A percentile compares a stretch with the other conserved stretches of the same genome.
Conservation (phyloP, 2,797 vertebrate genomes). For the Picus viridis region DNA sequence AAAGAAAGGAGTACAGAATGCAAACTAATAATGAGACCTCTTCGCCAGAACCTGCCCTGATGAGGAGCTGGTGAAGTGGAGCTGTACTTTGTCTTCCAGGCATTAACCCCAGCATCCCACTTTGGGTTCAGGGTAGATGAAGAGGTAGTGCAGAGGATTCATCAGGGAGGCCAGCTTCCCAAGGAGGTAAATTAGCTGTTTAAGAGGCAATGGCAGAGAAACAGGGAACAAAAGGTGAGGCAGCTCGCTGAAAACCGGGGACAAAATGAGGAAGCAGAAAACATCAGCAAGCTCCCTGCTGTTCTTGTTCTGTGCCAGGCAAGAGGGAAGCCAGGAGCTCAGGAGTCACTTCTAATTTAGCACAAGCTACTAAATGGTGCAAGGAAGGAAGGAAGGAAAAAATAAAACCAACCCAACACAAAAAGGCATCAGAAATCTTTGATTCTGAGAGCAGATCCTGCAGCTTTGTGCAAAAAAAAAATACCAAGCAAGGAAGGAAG, state of each 20-base stretch:
- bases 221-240: constrained; percentile 36
- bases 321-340: constrained; percentile 15
- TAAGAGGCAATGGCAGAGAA: constrained; percentile 11
- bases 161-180: not conserved
- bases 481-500: not conserved
- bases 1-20: constrained; percentile 10
- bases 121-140: not conserved
- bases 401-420: not conserved
- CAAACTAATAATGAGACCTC: not conserved
- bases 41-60: not conserved
- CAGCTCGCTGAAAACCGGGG: constrained; percentile 2
- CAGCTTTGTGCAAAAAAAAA: not conserved
- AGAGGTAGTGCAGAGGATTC: not conserved
- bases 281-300: not conserved
- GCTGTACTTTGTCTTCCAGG: not conserved
- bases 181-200: not conserved
- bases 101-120: not conserved
- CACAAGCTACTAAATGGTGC: not conserved
- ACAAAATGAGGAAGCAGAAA: constrained; percentile 27
- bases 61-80: not conserved
- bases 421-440: constrained; percentile 18
- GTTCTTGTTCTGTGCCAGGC: constrained; percentile 1
- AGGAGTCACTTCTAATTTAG: constrained; percentile 18
- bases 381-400: not conserved
- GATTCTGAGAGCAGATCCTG: not conserved